A percentile compares a stretch with the other conserved stretches of the same genome.
Conservation (phyloP, 2,888 invertebrate genomes). For the Perizoma affinitatum region DNA sequence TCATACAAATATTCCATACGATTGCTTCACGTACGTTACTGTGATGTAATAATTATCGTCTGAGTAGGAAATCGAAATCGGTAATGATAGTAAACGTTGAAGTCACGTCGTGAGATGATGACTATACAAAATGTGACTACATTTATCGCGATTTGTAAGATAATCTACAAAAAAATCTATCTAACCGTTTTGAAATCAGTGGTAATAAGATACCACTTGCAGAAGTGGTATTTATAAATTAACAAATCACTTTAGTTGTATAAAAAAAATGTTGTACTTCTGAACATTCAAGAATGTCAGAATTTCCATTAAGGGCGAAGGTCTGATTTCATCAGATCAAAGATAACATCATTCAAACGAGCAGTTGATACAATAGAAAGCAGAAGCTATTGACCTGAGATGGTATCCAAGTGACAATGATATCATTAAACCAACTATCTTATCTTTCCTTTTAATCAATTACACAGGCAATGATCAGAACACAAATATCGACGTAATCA, state of each 20-base stretch:
- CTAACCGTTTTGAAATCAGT: conserved; percentile 14
- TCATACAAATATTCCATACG: conserved; percentile 34
- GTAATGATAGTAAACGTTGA: conserved; percentile 40
- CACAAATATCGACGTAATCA: conserved; percentile 7
- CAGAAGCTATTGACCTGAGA: conserved; percentile 27
- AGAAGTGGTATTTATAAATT: no score
- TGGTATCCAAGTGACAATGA: conserved; percentile 9
- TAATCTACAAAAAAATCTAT: conserved; percentile 27
- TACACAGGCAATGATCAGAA: conserved; percentile 18
- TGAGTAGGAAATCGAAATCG: conserved; percentile 47
- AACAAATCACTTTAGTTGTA: no score
- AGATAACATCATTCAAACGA: neutral
- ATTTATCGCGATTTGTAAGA: conserved; percentile 30
- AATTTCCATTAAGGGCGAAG: no score
- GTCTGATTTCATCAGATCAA: no score
- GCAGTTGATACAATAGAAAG: conserved; percentile 3
- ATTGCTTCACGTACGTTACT: conserved; percentile 43
- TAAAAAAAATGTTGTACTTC: no score
- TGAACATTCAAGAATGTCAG: no score
- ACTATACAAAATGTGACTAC: conserved; percentile 21
- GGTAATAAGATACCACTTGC: neutral
- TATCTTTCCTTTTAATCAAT: conserved; percentile 25
- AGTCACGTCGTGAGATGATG: conserved; percentile 46
- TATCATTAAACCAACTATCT: conserved; percentile 15
- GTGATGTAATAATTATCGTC: conserved; percentile 48